A percentile compares a stretch with the other conserved stretches of the same genome.
phyloP scores from a whole-genome alignment of 2,888 invertebrate genomes.

The Ectropis crepuscularia region DNA sequence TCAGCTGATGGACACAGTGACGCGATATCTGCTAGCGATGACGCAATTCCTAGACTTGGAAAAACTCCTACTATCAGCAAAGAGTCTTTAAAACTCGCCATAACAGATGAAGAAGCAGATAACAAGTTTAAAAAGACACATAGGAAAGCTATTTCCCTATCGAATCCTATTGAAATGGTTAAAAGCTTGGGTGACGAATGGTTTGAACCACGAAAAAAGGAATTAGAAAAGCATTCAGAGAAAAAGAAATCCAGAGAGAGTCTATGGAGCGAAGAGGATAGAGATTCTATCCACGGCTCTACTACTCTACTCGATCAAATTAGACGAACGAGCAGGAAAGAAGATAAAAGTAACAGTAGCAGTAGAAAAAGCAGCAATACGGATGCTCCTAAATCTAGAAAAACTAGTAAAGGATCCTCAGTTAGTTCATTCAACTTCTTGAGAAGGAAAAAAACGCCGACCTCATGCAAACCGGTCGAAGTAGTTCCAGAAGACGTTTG shows the following conservation, averaged over 20 bases:
- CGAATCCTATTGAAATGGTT: slow-evolving; percentile 79
- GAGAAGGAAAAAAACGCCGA: slow-evolving; percentile 74
- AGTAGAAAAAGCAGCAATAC: slow-evolving; percentile 67
- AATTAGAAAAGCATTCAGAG: slow-evolving; percentile 69
- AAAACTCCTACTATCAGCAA: slow-evolving; percentile 78
- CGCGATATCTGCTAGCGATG: slow-evolving; percentile 76
- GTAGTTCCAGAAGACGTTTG: slow-evolving; percentile 69
- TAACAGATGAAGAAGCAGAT: slow-evolving; percentile 79
- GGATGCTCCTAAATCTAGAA: slow-evolving; percentile 71
- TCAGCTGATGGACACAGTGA: slow-evolving; percentile 80
- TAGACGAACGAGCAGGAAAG: slow-evolving; percentile 75
- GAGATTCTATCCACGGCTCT: slow-evolving; percentile 74
- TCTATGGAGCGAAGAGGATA: slow-evolving; percentile 80
- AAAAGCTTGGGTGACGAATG: slow-evolving; percentile 78
- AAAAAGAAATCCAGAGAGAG: slow-evolving; percentile 79
- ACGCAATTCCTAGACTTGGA: slow-evolving; percentile 68
- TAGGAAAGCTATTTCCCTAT: slow-evolving; percentile 79
- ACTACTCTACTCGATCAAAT: slow-evolving; percentile 67
- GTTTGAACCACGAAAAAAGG: slow-evolving; percentile 72
- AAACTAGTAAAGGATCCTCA: slow-evolving; percentile 75
- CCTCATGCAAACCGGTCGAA: slow-evolving; percentile 69
- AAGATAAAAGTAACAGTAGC: slow-evolving; percentile 63
- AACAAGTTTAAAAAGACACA: slow-evolving; percentile 70
- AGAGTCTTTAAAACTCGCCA: slow-evolving; percentile 75
- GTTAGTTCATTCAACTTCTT: slow-evolving; percentile 76